phyloP scores from a whole-genome alignment of 1,140 invertebrate species.

The Steinernema khuongi region DNA sequence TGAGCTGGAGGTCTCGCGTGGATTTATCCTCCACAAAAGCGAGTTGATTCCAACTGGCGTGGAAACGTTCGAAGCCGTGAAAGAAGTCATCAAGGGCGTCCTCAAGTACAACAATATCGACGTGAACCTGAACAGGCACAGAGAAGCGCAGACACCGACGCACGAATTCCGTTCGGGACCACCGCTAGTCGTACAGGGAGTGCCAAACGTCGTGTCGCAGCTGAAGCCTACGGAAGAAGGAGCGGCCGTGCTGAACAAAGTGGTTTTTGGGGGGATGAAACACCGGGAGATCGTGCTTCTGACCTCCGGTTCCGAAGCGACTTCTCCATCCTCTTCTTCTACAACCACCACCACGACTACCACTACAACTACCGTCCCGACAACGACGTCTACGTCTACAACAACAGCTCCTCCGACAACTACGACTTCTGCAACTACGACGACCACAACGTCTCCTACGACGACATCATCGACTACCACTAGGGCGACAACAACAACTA shows the following conservation, averaged over 20 bases:
- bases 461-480: background rate
- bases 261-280: background rate
- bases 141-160: background rate
- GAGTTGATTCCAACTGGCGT: constrained; percentile 69
- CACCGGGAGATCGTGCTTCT: background rate
- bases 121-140: background rate
- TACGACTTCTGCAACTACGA: background rate
- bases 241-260: background rate
- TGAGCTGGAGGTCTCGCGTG: constrained; percentile 46
- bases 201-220: background rate
- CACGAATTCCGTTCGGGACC: background rate
- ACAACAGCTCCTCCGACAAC: background rate
- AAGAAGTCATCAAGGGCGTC: constrained; percentile 48
- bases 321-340: constrained; percentile 79
- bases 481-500: background rate
- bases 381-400: background rate
- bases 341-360: background rate
- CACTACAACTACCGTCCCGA: constrained; percentile 69
- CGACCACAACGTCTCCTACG: constrained; percentile 1
- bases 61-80: constrained; percentile 69
- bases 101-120: constrained; percentile 24
- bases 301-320: constrained; percentile 79
- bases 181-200: background rate
- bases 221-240: background rate
- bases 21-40: constrained; percentile 62